Evolutionary conservation across 1,140 invertebrate species (phyloP).

Genomic region (Pristionchus pacificus): DNA sequence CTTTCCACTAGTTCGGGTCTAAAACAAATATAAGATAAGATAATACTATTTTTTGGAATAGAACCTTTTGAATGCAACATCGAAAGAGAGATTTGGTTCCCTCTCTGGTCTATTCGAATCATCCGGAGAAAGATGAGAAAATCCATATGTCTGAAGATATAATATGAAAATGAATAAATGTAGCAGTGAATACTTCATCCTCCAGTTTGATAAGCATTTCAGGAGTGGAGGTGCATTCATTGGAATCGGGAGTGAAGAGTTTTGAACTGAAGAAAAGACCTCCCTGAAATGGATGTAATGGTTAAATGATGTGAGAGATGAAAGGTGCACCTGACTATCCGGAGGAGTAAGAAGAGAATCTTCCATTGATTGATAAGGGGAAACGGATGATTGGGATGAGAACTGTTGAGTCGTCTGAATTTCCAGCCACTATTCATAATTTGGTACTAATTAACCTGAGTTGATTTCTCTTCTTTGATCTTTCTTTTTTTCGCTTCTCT

Average conservation of each 20-base stretch:
- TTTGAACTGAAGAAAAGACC: not conserved
- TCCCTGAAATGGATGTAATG: not conserved
- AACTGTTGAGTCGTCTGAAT: not conserved
- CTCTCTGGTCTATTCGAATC: not conserved
- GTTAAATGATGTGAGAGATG: not conserved
- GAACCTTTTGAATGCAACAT: not conserved
- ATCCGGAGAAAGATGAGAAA: not conserved
- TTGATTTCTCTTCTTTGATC: not conserved
- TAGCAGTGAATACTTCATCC: not conserved
- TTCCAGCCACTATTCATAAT: not conserved
- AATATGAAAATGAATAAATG: not conserved
- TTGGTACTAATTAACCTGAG: not conserved
- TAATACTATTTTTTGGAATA: not conserved
- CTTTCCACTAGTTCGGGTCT: not conserved
- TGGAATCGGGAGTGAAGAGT: not conserved
- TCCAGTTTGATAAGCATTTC: not conserved
- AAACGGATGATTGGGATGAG: not conserved
- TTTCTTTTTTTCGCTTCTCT: slow-evolving; percentile 6
- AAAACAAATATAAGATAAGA: not conserved
- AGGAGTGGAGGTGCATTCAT: not conserved
- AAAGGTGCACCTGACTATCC: too few relatives aligned
- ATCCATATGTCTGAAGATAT: not conserved
- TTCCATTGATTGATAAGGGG: slow-evolving; percentile 1
- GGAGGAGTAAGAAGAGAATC: slow-evolving; percentile 11
- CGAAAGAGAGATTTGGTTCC: not conserved